Conservation (phyloP, 2,888 invertebrate species). For the Meiosimyza platycephala region DNA sequence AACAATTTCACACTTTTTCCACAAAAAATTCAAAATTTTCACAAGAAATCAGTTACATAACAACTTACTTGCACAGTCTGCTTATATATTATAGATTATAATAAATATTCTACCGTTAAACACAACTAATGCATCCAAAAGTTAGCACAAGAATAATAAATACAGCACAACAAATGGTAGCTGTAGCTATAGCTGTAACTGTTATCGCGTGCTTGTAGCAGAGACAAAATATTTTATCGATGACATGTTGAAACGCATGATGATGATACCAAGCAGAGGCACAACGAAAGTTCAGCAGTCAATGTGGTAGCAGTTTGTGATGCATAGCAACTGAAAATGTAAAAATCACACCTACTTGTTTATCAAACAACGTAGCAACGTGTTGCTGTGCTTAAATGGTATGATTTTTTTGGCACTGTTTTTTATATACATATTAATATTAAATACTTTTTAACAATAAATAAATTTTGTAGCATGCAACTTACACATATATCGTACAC, state of each 20-base stretch:
- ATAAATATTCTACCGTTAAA: slow-evolving; percentile 31
- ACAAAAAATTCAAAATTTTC: slow-evolving; percentile 35
- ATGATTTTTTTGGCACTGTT: no score
- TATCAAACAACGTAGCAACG: no score
- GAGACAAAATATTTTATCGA: slow-evolving; percentile 47
- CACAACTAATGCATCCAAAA: slow-evolving; percentile 29
- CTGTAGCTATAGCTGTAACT: background rate
- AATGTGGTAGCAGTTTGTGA: slow-evolving; percentile 29
- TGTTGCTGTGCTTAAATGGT: no score
- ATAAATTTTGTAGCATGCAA: no score
- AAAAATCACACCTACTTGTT: no score
- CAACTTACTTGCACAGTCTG: slow-evolving; percentile 6
- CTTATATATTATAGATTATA: slow-evolving; percentile 18
- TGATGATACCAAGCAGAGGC: slow-evolving; percentile 35
- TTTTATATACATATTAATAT: no score
- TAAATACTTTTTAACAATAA: no score
- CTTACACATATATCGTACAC: no score
- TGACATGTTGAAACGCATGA: slow-evolving; percentile 39
- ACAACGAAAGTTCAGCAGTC: slow-evolving; percentile 36
- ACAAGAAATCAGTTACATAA: slow-evolving; percentile 43
- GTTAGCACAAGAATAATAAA: slow-evolving; percentile 27
- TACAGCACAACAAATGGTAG: no score
- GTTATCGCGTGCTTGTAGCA: slow-evolving; percentile 8
- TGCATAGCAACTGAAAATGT: background rate
- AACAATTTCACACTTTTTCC: slow-evolving; percentile 23